Evolutionary conservation across 2,797 vertebrate species (phyloP), one percentile per base, ranked within the genome.

Genomic region (Alectoris magna): DNA sequence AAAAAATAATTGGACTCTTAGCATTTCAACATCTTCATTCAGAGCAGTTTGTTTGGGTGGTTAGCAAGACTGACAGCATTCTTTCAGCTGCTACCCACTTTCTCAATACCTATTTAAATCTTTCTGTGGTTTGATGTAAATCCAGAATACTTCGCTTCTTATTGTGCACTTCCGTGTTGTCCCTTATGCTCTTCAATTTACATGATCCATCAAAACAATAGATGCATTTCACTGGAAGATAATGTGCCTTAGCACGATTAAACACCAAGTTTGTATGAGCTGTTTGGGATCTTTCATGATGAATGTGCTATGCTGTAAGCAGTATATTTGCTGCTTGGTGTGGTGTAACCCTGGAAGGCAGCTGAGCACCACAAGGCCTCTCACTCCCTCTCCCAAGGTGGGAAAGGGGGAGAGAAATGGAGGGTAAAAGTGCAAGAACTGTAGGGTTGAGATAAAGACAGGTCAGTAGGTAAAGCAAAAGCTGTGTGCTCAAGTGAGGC

Each of bases 91-190:
- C 22, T 68, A 38, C 3, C 14, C 18, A 29, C 31, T 83, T 68
- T 68, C 31, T 85, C 0, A 3, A 14, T 51, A 68, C 43, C 43
- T 73, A 29, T 21, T 75, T 67, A 59, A 67, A 51, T 48, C n/a
- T 77, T 79, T 68, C 51, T 83, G 43, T 39, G 11, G n/a, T 87
- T 71, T 83, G 43, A 34, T 67, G 8, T 66, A 63, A 92, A 83
- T 60, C 16, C 15, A 36, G 66, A 91, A 72, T 38, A 76, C 16
- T 77, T 80, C 36, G 17, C 14, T 82, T 87, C 31, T 68, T 34
- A 38, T 41, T 58, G 19, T 87, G 73, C 68, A 39, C 15, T 66
- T 6, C 34, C 73, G 19, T 66, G 31, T 36, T 68, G 14, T 62
- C 0, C 0, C 0, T n/a, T 84, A 13, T 73, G 39, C 48, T 67